A percentile compares a stretch with the other conserved stretches of the same genome.
These are phyloP conservation scores for Crenichthys baileyi DNA, from an alignment of 2,797 vertebrate genomes.

Conservation along the genomic window DNA sequence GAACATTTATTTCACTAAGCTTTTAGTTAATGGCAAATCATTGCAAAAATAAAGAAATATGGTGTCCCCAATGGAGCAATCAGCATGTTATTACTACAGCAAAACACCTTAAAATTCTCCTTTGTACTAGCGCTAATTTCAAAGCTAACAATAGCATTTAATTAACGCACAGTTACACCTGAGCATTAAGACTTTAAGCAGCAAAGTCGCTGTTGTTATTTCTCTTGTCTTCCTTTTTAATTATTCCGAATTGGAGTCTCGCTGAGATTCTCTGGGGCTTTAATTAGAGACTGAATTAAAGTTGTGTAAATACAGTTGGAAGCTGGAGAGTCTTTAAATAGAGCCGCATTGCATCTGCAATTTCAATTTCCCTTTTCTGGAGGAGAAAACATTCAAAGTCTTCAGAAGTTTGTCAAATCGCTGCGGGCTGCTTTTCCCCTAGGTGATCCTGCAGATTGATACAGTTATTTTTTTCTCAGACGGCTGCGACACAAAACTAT, in stretches of 20 bases:
- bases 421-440: constrained; percentile 59
- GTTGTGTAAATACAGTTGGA: constrained; percentile 79
- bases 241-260: constrained; percentile 76
- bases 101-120: constrained; percentile 73
- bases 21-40: constrained; percentile 57
- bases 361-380: constrained; percentile 39
- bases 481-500: constrained; percentile 39
- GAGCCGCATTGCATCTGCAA: constrained; percentile 67
- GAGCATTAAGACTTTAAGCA: constrained; percentile 73
- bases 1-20: constrained; percentile 30
- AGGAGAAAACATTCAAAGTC: constrained; percentile 62
- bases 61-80: constrained; percentile 65
- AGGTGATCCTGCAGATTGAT: constrained; percentile 62
- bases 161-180: constrained; percentile 80
- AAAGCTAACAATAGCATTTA: constrained; percentile 76
- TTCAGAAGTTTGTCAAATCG: constrained; percentile 78
- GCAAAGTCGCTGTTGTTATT: constrained; percentile 68
- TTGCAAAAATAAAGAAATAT: constrained; percentile 15
- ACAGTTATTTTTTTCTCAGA: constrained; percentile 52
- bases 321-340: constrained; percentile 73
- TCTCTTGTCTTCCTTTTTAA: constrained; percentile 72
- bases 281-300: constrained; percentile 83
- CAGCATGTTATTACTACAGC: constrained; percentile 73
- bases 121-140: constrained; percentile 59
- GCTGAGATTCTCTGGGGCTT: constrained; percentile 77